phyloP scores from a whole-genome alignment of 30 jellyfish, hydroid and myxozoan genomes.

The Pelagia noctiluca region DNA sequence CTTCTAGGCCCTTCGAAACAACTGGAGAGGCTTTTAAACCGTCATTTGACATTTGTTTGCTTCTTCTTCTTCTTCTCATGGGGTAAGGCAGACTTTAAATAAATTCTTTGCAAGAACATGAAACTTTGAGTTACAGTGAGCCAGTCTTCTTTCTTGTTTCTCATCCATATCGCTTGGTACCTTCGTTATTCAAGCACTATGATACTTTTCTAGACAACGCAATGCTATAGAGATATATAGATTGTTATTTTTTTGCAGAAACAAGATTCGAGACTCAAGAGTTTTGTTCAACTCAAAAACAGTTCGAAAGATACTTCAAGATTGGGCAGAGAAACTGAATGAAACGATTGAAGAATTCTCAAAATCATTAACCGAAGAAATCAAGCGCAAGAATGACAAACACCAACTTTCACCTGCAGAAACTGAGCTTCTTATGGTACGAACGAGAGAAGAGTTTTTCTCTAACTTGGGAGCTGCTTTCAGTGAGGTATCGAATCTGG shows the following conservation, averaged over 20 bases:
- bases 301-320: conserved; percentile 63
- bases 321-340: conserved; percentile 75
- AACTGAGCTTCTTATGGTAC: conserved; percentile 47
- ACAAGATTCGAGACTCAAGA: conserved; percentile 83
- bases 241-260: conserved; percentile 43
- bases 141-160: no score
- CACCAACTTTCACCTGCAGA: conserved; percentile 44
- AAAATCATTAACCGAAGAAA: conserved; percentile 39
- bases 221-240: no score
- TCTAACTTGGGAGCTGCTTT: conserved; percentile 78
- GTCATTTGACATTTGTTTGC: no score
- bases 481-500: conserved; percentile 88
- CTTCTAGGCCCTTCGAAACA: no score
- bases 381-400: conserved; percentile 22
- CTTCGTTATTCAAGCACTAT: no score
- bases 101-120: no score
- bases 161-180: no score
- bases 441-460: conserved; percentile 71
- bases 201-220: no score
- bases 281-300: conserved; percentile 75
- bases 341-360: conserved; percentile 64
- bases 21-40: no score
- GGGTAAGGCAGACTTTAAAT: no score
- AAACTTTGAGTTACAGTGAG: no score
- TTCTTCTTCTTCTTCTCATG: no score